Evolutionary conservation across 2,113 vertebrate genomes (phyloP).

Genomic region (Gnathonemus longibarbis): DNA sequence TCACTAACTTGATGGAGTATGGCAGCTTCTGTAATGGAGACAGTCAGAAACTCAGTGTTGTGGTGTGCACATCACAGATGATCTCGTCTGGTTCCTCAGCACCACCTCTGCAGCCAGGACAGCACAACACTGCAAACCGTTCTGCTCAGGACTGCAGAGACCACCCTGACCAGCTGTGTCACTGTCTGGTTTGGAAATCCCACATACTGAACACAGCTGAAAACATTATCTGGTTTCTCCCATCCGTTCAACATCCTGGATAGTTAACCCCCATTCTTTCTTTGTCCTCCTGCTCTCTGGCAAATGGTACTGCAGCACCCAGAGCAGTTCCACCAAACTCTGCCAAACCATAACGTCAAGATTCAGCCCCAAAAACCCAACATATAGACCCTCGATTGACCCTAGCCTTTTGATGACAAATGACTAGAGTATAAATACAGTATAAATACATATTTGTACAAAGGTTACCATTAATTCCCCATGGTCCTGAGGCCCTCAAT

Average conservation of each 20-base stretch:
- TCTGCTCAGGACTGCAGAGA: neutral
- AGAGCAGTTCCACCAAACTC: neutral
- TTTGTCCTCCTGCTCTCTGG: neutral
- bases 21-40: neutral
- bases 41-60: neutral
- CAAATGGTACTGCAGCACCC: neutral
- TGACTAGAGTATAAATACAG: neutral
- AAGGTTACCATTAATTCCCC: neutral
- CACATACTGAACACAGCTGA: neutral
- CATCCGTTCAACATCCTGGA: neutral
- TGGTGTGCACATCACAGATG: neutral
- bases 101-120: neutral
- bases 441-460: neutral
- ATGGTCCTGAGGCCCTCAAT: neutral
- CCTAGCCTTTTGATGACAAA: neutral
- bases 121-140: neutral
- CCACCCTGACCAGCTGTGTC: neutral
- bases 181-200: neutral
- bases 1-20: neutral
- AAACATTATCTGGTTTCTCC: neutral
- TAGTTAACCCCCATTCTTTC: neutral
- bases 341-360: neutral
- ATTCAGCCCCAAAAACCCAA: neutral
- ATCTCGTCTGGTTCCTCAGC: neutral
- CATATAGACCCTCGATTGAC: neutral